Percentiles rank a stretch among this genome's conserved stretches.
phyloP scores from a whole-genome alignment of 2,888 invertebrate genomes.

The Idaea straminata region DNA sequence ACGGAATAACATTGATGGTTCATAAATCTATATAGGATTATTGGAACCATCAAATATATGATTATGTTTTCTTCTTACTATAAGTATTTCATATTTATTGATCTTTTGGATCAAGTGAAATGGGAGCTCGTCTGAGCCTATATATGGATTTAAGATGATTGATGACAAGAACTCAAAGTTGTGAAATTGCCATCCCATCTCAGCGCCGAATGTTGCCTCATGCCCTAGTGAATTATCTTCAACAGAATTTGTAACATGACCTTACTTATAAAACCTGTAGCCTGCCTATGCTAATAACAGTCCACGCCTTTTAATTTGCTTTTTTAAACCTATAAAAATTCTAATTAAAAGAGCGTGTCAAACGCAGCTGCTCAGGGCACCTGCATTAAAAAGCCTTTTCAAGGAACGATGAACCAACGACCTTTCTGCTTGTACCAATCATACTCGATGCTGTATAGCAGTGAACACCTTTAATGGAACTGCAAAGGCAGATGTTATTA shows the following conservation, averaged over 20 bases:
- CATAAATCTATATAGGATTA: slow-evolving; percentile 38
- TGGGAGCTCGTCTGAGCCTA: slow-evolving; percentile 27
- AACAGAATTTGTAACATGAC: slow-evolving; percentile 21
- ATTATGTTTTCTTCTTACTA: slow-evolving; percentile 35
- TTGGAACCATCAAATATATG: slow-evolving; percentile 23
- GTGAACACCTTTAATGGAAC: neutral
- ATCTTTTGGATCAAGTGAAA: slow-evolving; percentile 29
- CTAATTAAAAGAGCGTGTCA: slow-evolving; percentile 31
- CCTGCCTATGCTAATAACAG: slow-evolving; percentile 4
- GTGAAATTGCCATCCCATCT: slow-evolving; percentile 19
- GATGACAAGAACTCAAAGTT: slow-evolving; percentile 33
- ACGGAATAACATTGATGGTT: slow-evolving; percentile 28
- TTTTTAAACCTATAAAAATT: slow-evolving; percentile 4
- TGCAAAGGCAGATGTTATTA: neutral
- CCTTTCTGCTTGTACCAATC: slow-evolving; percentile 40
- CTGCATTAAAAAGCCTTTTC: slow-evolving; percentile 40
- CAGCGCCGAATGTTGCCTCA: slow-evolving; percentile 14
- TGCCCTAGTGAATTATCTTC: slow-evolving; percentile 20
- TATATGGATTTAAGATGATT: slow-evolving; percentile 41
- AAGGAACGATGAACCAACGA: slow-evolving; percentile 52
- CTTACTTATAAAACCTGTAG: slow-evolving; percentile 8
- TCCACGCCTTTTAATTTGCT: neutral
- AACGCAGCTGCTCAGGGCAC: slow-evolving; percentile 46
- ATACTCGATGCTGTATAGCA: slow-evolving; percentile 12
- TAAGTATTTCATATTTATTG: slow-evolving; percentile 28